Conservation (phyloP, 1,140 invertebrate species). For the Ridgeia piscesae region DNA sequence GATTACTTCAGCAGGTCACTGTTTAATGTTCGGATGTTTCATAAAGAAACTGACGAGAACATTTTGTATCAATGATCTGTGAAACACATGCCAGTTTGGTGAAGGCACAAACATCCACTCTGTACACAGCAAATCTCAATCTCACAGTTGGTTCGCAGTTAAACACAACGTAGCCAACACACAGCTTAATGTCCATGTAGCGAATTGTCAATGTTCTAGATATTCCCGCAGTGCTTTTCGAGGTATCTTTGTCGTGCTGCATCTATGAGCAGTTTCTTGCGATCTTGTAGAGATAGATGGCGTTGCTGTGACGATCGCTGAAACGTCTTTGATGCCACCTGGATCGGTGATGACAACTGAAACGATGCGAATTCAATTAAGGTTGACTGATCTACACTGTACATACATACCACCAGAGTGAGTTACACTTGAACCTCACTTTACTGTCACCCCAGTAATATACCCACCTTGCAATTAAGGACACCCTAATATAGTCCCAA, state of each 20-base stretch:
- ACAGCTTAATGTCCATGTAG: too few relatives aligned
- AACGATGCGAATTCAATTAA: slow-evolving; percentile 33
- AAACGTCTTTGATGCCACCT: slow-evolving; percentile 31
- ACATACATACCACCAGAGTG: background rate
- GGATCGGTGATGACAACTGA: slow-evolving; percentile 33
- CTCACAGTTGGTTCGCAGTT: too few relatives aligned
- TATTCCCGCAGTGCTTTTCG: slow-evolving; percentile 67
- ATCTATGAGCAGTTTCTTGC: slow-evolving; percentile 76
- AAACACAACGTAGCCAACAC: too few relatives aligned
- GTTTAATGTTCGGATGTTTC: background rate
- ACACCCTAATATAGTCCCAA: too few relatives aligned
- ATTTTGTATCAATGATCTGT: background rate
- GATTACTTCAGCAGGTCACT: background rate
- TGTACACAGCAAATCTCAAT: background rate
- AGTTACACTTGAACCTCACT: too few relatives aligned
- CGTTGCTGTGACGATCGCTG: background rate
- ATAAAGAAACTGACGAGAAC: background rate
- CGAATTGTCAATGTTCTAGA: background rate
- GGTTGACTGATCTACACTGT: background rate
- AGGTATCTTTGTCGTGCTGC: slow-evolving; percentile 76
- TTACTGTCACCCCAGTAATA: too few relatives aligned
- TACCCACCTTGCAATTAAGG: too few relatives aligned
- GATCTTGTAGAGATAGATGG: slow-evolving; percentile 69
- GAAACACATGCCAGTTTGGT: background rate
- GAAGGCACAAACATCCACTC: background rate